These are phyloP conservation scores for Zaprionus africanus DNA, from an alignment of 1,140 invertebrate genomes.

Conservation along the genomic window DNA sequence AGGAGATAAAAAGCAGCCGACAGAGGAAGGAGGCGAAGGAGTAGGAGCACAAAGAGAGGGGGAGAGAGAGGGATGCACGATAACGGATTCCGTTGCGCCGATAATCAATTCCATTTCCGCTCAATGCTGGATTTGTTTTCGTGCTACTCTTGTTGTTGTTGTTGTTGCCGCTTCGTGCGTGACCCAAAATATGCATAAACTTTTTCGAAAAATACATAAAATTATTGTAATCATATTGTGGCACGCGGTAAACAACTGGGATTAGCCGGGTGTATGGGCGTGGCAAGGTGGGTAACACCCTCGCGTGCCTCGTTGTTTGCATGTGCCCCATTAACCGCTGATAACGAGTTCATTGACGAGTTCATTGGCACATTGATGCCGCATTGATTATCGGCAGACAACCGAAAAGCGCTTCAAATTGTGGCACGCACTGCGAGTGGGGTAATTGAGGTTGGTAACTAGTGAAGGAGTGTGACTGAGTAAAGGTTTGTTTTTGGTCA, in stretches of 20 bases:
- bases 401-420: slow-evolving; percentile 36
- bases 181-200: slow-evolving; percentile 65
- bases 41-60: not conserved
- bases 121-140: slow-evolving; percentile 46
- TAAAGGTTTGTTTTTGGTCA: not conserved
- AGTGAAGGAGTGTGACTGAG: not conserved
- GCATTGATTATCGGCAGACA: slow-evolving; percentile 44
- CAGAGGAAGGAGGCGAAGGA: not conserved
- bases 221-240: slow-evolving; percentile 73
- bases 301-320: slow-evolving; percentile 57
- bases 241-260: slow-evolving; percentile 20
- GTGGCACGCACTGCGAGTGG: slow-evolving; percentile 12
- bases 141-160: slow-evolving; percentile 1
- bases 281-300: slow-evolving; percentile 5
- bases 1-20: slow-evolving; percentile 61
- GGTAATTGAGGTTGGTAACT: not conserved
- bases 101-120: slow-evolving; percentile 81
- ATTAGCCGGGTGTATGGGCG: slow-evolving; percentile 43
- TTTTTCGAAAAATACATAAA: slow-evolving; percentile 51
- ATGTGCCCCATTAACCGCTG: slow-evolving; percentile 59
- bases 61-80: slow-evolving; percentile 11
- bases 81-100: slow-evolving; percentile 53
- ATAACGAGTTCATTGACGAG: slow-evolving; percentile 77
- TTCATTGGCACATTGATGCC: slow-evolving; percentile 77
- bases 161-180: slow-evolving; percentile 56